Conservation (phyloP, 2,113 vertebrate species). For the Elephantulus edwardii region DNA sequence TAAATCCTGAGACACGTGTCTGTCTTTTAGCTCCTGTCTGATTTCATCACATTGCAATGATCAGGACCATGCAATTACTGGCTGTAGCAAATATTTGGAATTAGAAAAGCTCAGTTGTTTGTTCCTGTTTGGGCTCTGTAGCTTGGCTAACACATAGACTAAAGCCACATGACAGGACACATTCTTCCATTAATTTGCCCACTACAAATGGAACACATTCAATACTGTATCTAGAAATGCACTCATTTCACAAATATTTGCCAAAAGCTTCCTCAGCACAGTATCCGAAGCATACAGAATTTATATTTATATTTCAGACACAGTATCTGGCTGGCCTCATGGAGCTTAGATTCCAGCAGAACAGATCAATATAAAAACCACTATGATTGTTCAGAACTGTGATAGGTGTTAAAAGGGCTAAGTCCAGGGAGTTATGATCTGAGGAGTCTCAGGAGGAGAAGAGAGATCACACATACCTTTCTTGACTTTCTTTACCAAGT, state of each 20-base stretch:
- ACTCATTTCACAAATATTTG: neutral
- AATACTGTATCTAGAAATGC: neutral
- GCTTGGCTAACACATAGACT: constrained; percentile 11
- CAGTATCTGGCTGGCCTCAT: neutral
- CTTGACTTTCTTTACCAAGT: neutral
- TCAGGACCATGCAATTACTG: neutral
- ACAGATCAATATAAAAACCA: neutral
- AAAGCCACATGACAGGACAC: constrained; percentile 36
- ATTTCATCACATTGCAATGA: neutral
- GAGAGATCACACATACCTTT: neutral
- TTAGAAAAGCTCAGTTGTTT: constrained; percentile 44
- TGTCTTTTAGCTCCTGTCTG: neutral
- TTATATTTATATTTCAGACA: no score
- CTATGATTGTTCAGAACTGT: neutral
- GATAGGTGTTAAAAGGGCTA: neutral
- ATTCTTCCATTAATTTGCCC: neutral
- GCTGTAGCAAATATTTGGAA: constrained; percentile 40
- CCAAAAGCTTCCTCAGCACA: neutral
- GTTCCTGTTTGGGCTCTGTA: constrained; percentile 57
- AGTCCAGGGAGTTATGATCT: neutral
- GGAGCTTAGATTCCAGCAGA: neutral
- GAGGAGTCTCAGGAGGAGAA: neutral
- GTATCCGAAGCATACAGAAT: neutral
- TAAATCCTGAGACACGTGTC: neutral
- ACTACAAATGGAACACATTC: neutral